Conservation (phyloP, 2,888 invertebrate species). For the Erpobdella octoculata region DNA sequence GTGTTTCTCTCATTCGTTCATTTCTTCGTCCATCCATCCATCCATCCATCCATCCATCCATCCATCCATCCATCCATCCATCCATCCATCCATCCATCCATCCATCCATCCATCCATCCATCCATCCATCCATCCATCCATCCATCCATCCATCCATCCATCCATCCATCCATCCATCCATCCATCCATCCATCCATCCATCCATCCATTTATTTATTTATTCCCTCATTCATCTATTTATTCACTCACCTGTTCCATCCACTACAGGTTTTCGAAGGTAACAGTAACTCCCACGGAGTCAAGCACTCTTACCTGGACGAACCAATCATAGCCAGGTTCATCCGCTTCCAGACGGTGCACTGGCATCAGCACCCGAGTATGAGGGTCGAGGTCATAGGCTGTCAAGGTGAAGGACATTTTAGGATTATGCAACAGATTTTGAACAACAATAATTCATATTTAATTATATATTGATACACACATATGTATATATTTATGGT, state of each 20-base stretch:
- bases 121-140: background rate
- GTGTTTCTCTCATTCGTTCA: background rate
- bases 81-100: background rate
- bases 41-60: constrained; percentile 5
- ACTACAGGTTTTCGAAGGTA: constrained; percentile 55
- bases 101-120: constrained; percentile 8
- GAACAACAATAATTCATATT: background rate
- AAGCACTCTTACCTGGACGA: constrained; percentile 54
- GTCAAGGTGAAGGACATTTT: constrained; percentile 52
- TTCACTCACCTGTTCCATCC: no score
- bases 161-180: background rate
- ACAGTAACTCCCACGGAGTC: constrained; percentile 54
- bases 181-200: constrained; percentile 5
- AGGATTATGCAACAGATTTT: background rate
- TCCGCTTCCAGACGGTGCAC: constrained; percentile 54
- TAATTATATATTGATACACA: background rate
- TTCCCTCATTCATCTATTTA: background rate
- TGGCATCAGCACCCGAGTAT: constrained; percentile 56
- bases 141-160: background rate
- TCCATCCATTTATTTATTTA: background rate
- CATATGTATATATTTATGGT: background rate
- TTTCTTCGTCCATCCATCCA: background rate
- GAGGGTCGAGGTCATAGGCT: constrained; percentile 55
- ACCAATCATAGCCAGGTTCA: constrained; percentile 54
- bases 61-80: background rate